phyloP scores from a whole-genome alignment of 2,797 vertebrate species.

The Natrix natrix region DNA sequence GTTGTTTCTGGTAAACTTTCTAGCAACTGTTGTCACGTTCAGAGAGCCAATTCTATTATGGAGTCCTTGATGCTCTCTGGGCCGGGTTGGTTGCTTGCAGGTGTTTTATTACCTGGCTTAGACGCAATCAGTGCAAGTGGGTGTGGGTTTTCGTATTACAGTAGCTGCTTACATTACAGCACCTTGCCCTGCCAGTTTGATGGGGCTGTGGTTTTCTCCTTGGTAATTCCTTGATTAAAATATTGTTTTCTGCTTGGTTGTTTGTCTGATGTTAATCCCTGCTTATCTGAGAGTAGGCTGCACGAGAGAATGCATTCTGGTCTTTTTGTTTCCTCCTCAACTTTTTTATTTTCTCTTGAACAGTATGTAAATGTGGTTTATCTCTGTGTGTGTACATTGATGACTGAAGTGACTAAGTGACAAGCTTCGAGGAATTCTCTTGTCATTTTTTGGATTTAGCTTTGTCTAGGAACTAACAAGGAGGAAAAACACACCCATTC shows the following conservation, averaged over 20 bases:
- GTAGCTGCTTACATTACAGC: neutral
- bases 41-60: neutral
- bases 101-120: neutral
- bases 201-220: neutral
- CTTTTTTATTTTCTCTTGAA: neutral
- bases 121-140: neutral
- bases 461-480: neutral
- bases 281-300: neutral
- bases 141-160: neutral
- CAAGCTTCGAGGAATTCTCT: neutral
- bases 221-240: neutral
- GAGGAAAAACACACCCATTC: neutral
- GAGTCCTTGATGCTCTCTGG: neutral
- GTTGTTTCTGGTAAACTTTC: neutral
- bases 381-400: neutral
- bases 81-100: neutral
- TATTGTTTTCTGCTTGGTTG: neutral
- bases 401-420: neutral
- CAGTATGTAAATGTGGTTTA: neutral
- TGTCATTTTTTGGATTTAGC: neutral
- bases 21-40: neutral
- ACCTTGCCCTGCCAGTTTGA: neutral
- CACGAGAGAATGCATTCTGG: neutral
- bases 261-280: neutral
- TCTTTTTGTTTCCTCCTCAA: neutral